These are phyloP conservation scores for Drosophila aff. DNA, from an alignment of 1,140 invertebrate genomes.

Conservation along the genomic window DNA sequence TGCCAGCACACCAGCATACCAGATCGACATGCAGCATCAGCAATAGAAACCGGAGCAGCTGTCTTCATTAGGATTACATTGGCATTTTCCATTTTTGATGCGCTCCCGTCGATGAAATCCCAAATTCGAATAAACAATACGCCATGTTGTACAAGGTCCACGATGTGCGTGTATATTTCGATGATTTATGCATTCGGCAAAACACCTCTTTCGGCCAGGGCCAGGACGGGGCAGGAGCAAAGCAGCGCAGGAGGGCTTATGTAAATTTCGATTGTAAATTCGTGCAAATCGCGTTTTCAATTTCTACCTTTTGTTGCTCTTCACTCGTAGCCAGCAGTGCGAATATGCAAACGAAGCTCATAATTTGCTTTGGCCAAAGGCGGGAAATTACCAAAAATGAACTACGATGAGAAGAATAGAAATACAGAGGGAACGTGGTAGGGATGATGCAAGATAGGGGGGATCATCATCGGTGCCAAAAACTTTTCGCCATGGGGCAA, in stretches of 20 bases:
- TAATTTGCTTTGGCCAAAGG: slow-evolving; percentile 60
- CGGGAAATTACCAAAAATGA: slow-evolving; percentile 75
- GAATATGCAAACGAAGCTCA: slow-evolving; percentile 66
- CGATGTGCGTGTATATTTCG: slow-evolving; percentile 16
- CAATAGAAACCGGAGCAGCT: slow-evolving; percentile 19
- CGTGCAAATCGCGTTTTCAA: slow-evolving; percentile 66
- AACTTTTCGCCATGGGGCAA: slow-evolving; percentile 33
- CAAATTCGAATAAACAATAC: slow-evolving; percentile 37
- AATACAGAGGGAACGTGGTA: neutral
- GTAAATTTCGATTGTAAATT: slow-evolving; percentile 58
- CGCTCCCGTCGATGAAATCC: slow-evolving; percentile 23
- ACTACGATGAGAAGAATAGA: slow-evolving; percentile 36
- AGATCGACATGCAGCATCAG: slow-evolving; percentile 5
- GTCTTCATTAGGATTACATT: slow-evolving; percentile 52
- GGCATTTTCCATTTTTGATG: slow-evolving; percentile 58
- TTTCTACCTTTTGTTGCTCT: slow-evolving; percentile 52
- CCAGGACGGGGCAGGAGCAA: too few species aligned
- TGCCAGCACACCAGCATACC: neutral
- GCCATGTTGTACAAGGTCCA: slow-evolving; percentile 25
- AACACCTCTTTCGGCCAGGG: slow-evolving; percentile 57
- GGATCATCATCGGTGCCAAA: slow-evolving; percentile 21
- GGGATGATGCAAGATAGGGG: neutral
- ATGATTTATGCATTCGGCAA: slow-evolving; percentile 74
- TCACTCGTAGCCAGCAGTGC: slow-evolving; percentile 22
- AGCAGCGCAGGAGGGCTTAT: slow-evolving; percentile 6